A percentile compares a stretch with the other conserved stretches of the same genome.
Conservation (phyloP, 2,113 vertebrate genomes). For the Pteropus alecto region DNA sequence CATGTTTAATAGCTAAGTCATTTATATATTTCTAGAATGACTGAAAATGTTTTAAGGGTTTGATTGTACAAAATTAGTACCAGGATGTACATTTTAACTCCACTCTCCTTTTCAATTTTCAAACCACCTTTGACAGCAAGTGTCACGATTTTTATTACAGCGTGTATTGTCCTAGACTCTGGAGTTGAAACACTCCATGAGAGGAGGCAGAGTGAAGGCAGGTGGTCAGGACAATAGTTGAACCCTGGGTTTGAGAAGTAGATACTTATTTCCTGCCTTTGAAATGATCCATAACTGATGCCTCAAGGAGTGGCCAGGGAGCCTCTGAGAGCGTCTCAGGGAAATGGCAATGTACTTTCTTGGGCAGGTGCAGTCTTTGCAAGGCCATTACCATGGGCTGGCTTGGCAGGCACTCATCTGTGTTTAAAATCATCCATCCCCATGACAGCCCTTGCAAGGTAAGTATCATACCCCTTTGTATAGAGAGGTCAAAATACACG, state of each 20-base stretch:
- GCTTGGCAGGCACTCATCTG: background rate
- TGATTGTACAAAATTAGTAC: accelerated
- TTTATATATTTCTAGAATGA: background rate
- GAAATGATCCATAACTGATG: background rate
- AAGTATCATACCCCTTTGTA: too few species aligned
- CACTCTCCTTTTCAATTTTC: background rate
- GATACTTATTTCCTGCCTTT: background rate
- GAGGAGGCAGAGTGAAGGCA: background rate
- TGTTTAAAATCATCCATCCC: background rate
- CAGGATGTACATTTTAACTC: background rate
- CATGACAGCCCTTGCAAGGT: background rate
- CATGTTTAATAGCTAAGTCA: background rate
- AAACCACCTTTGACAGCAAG: background rate
- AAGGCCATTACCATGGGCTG: background rate
- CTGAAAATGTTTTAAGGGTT: background rate
- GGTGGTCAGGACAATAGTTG: background rate
- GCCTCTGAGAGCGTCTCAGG: background rate
- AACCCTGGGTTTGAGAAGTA: background rate
- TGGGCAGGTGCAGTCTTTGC: background rate
- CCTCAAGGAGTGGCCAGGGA: background rate
- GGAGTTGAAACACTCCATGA: background rate
- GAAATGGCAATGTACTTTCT: background rate
- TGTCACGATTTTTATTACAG: background rate
- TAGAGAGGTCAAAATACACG: background rate
- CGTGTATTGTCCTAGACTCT: background rate